Evolutionary conservation across 1,140 invertebrate species (phyloP), one percentile per base, ranked within the genome.

Genomic region (Drosophila gunungcola): DNA sequence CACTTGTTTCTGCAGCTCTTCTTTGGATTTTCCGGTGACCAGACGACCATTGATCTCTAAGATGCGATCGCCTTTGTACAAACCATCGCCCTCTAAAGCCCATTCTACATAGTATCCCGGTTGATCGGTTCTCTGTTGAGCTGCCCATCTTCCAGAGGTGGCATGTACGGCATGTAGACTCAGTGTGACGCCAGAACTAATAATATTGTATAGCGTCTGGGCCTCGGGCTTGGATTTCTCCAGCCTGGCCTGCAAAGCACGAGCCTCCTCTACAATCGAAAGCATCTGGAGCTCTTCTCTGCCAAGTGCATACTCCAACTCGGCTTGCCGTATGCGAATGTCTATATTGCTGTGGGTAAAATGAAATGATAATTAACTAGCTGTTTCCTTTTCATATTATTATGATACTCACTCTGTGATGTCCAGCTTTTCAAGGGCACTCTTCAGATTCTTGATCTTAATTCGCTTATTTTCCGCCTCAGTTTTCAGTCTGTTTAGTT

Each of bases 271-370:
- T 63, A 96, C 94, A 63, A 98, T 93, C 25, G 96, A 97, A 58
- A 97, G 93, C 81, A 97, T 93, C 92, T 97, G 97, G 49, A 98
- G 93, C 92, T 98, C 97, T 91, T 98, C 97, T 16, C 97, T 94
- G 0, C 97, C 97, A 38, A 97, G 92, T 90, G 97, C 95, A 91
- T 97, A 98, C 84, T 98, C 97, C 67, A 98, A 92, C 92, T 98
- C 97, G 0, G 97, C 97, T 86, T 97, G 97, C 76, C 97, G 95
- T 83, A 98, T 98, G 67, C 97, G 94, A n/a, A 96, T 95, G 90
- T 98, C 97, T 55, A 98, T 97, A 90, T 97, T 97, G 82, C 97
- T 97, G 92, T 3, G 9, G 11, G 1, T 21, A 1, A 48, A 32
- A 81, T 53, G 3, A n/a, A 13, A n/a, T 49, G 0, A 46, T 3